Evolutionary conservation across 2,797 vertebrate species (phyloP).

Genomic region (Catostomus latipinnis): DNA sequence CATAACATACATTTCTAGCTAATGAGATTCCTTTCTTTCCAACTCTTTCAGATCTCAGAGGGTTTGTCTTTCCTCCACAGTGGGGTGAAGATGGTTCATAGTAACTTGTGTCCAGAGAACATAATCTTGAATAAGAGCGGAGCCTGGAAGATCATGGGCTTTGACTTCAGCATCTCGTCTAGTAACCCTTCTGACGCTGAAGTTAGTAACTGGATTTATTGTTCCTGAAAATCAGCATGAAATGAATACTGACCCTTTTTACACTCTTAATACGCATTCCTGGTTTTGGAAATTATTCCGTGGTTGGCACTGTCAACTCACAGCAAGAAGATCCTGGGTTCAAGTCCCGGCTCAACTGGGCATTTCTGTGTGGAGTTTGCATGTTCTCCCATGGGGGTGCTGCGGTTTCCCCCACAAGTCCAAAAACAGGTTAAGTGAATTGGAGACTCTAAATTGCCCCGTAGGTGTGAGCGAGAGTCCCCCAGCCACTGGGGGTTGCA

Average conservation of each 20-base stretch:
- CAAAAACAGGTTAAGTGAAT: too few relatives aligned
- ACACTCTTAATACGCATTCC: background rate
- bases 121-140: conserved; percentile 98
- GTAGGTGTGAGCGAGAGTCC: too few relatives aligned
- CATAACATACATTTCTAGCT: background rate
- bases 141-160: conserved; percentile 99
- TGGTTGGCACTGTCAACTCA: too few relatives aligned
- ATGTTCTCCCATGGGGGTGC: too few relatives aligned
- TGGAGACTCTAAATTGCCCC: too few relatives aligned
- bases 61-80: conserved; percentile 96
- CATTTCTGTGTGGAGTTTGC: too few relatives aligned
- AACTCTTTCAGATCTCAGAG: conserved; percentile 87
- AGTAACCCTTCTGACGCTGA: conserved; percentile 92
- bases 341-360: too few relatives aligned
- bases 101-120: conserved; percentile 93
- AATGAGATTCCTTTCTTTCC: background rate
- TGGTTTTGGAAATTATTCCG: too few relatives aligned
- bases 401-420: too few relatives aligned
- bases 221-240: background rate
- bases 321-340: too few relatives aligned
- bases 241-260: background rate
- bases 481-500: too few relatives aligned
- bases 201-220: conserved; percentile 71
- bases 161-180: conserved; percentile 95
- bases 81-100: conserved; percentile 98